Percentiles rank a stretch among this genome's conserved stretches.
Evolutionary conservation across 2,113 vertebrate species (phyloP).

Genomic region (Ciconia boyciana): DNA sequence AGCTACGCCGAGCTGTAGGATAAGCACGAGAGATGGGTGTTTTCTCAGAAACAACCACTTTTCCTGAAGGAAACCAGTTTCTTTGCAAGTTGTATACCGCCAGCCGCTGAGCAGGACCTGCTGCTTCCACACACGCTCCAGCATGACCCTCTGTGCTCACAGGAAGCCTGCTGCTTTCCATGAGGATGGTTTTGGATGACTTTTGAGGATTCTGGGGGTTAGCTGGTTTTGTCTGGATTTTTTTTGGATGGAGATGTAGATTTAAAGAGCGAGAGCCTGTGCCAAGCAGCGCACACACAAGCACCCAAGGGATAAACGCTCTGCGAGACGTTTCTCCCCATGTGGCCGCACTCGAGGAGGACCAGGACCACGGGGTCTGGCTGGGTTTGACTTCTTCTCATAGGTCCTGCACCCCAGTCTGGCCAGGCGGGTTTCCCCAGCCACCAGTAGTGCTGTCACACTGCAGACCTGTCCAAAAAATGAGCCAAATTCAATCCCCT

Average conservation of each 20-base stretch:
- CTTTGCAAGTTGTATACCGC: background rate
- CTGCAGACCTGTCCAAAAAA: background rate
- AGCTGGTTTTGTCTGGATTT: background rate
- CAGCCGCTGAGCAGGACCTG: background rate
- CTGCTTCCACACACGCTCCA: background rate
- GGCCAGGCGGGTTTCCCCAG: background rate
- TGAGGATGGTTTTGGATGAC: background rate
- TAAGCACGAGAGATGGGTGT: accelerated
- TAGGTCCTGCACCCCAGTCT: background rate
- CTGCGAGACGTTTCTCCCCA: accelerated
- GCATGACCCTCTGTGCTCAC: accelerated
- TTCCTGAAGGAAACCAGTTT: background rate
- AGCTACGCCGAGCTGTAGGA: accelerated
- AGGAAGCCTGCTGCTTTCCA: background rate
- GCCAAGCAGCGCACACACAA: accelerated
- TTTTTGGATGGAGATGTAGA: background rate
- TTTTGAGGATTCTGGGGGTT: background rate
- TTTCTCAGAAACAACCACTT: background rate
- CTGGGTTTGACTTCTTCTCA: background rate
- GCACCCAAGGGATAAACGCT: background rate
- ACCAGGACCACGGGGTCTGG: background rate
- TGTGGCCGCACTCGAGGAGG: accelerated
- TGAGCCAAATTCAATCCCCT: background rate
- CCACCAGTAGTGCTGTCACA: background rate
- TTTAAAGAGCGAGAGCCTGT: background rate